Percentiles rank a stretch among this genome's conserved stretches.
These are phyloP conservation scores for Cepaea nemoralis DNA, from an alignment of 1,140 invertebrate species.

Conservation along the genomic window DNA sequence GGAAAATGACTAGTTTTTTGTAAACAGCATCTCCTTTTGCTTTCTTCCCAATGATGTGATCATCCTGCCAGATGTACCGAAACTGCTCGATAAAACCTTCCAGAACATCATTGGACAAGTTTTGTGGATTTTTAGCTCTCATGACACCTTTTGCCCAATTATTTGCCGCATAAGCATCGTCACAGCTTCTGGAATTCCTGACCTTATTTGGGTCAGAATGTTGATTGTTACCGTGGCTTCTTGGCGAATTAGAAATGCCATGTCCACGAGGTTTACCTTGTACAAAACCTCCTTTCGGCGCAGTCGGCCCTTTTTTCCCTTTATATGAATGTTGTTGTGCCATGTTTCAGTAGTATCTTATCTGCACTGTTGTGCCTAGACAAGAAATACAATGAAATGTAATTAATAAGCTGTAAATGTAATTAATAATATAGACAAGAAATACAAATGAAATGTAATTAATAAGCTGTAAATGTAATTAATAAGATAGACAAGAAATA, in stretches of 20 bases:
- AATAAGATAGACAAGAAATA: too few relatives aligned
- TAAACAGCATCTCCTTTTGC: conserved; percentile 37
- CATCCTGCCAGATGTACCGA: conserved; percentile 44
- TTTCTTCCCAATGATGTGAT: conserved; percentile 44
- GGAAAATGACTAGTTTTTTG: conserved; percentile 38
- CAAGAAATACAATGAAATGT: too few relatives aligned
- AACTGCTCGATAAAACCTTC: conserved; percentile 34
- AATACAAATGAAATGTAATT: too few relatives aligned
- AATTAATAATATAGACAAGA: too few relatives aligned
- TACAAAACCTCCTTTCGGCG: background rate
- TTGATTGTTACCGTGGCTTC: background rate
- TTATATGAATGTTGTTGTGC: conserved; percentile 2
- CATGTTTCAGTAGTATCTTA: too few relatives aligned
- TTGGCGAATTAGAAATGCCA: background rate
- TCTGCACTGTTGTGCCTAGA: too few relatives aligned
- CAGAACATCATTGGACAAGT: conserved; percentile 34
- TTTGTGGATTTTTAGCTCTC: background rate
- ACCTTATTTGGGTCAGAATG: background rate
- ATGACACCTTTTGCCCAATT: background rate
- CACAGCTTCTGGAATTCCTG: background rate
- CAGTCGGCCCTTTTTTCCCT: background rate
- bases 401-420: too few relatives aligned
- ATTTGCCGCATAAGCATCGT: background rate
- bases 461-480: too few relatives aligned
- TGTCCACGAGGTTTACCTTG: background rate